These are phyloP conservation scores for Homarus gammarus DNA, from an alignment of 2,888 invertebrate genomes.

Conservation along the genomic window DNA sequence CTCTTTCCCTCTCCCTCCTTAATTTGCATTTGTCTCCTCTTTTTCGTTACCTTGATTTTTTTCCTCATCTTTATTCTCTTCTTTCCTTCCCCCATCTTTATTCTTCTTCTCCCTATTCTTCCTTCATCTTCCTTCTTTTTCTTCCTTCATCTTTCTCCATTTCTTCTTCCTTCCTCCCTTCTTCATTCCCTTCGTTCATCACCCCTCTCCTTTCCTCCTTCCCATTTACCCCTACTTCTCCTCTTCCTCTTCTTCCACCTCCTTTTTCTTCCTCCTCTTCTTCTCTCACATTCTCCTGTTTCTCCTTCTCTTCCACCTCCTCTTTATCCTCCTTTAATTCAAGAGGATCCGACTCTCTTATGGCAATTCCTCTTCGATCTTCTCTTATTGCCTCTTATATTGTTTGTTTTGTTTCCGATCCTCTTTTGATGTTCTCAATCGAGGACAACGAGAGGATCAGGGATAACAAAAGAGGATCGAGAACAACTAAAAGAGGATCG, in stretches of 20 bases:
- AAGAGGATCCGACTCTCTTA: too few relatives aligned
- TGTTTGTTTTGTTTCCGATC: too few relatives aligned
- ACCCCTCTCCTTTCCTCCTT: neutral
- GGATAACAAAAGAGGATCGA: too few relatives aligned
- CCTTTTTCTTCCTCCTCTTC: neutral
- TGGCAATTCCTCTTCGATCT: too few relatives aligned
- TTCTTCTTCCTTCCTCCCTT: neutral
- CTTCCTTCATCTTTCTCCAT: neutral
- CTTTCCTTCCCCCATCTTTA: neutral
- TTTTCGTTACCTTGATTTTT: neutral
- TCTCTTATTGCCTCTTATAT: too few relatives aligned
- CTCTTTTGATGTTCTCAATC: too few relatives aligned
- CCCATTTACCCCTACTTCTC: neutral
- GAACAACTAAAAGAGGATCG: too few relatives aligned
- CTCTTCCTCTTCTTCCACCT: neutral
- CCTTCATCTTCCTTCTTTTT: neutral
- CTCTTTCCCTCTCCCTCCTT: neutral
- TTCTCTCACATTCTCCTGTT: neutral
- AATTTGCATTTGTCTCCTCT: too few relatives aligned
- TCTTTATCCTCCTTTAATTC: too few relatives aligned
- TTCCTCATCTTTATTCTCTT: neutral
- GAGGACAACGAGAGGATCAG: slow-evolving; percentile 25
- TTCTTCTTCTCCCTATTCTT: neutral
- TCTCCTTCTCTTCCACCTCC: neutral
- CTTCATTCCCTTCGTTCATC: neutral